A percentile compares a stretch with the other conserved stretches of the same genome.
These are phyloP conservation scores for Whitmania pigra DNA, from an alignment of 1,140 invertebrate genomes.

Conservation along the genomic window DNA sequence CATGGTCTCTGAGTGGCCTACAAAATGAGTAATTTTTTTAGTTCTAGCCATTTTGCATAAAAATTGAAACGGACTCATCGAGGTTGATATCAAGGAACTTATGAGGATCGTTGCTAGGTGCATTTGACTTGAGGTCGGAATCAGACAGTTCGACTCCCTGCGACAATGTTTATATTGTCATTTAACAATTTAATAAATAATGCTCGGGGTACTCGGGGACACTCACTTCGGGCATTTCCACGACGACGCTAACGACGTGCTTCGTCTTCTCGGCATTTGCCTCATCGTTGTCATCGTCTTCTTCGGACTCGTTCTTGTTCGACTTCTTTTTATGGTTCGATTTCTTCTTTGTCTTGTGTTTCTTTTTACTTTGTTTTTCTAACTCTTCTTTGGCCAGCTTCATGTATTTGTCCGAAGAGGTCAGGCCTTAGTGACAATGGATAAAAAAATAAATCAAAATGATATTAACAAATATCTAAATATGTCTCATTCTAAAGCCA, in stretches of 20 bases:
- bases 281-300: constrained; percentile 32
- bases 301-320: constrained; percentile 30
- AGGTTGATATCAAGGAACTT: constrained; percentile 84
- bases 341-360: constrained; percentile 53
- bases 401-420: constrained; percentile 66
- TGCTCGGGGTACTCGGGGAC: background rate
- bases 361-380: constrained; percentile 31
- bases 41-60: background rate
- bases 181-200: background rate
- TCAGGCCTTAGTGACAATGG: constrained; percentile 38
- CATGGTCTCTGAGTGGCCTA: constrained; percentile 58
- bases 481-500: too few species aligned
- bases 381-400: constrained; percentile 34
- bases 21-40: constrained; percentile 12
- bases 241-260: constrained; percentile 58
- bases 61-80: constrained; percentile 57
- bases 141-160: constrained; percentile 49
- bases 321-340: constrained; percentile 37
- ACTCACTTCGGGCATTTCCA: constrained; percentile 88
- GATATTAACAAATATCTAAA: too few species aligned
- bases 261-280: constrained; percentile 5
- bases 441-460: too few species aligned
- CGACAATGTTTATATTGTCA: constrained; percentile 15
- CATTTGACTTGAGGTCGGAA: constrained; percentile 54
- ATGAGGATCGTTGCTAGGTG: constrained; percentile 62